Percentiles rank a stretch among this genome's conserved stretches.
Conservation (phyloP, 2,797 vertebrate species). For the Danio choprae region DNA sequence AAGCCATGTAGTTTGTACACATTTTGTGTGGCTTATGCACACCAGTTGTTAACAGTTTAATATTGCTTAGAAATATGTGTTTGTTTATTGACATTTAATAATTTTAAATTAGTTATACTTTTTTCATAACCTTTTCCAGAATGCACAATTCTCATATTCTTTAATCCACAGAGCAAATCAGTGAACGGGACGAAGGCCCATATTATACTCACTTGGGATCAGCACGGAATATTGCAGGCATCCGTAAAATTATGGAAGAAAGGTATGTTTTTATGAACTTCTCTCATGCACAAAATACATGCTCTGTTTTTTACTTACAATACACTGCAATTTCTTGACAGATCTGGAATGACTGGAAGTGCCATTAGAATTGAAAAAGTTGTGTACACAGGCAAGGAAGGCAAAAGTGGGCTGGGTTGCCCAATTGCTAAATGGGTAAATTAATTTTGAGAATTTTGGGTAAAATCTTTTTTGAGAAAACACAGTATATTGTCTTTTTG, state of each 20-base stretch:
- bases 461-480: background rate
- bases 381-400: conserved; percentile 97
- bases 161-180: conserved; percentile 90
- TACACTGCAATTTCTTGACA: conserved; percentile 62
- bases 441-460: no score
- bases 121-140: background rate
- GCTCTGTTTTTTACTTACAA: background rate
- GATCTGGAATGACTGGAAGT: conserved; percentile 90
- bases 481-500: background rate
- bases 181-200: conserved; percentile 99
- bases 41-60: background rate
- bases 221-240: conserved; percentile 90
- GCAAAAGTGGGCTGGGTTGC: conserved; percentile 97
- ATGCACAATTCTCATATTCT: conserved; percentile 30
- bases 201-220: conserved; percentile 99
- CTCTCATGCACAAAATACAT: no score
- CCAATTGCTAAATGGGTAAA: conserved; percentile 99
- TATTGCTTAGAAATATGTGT: background rate
- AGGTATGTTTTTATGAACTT: conserved; percentile 78
- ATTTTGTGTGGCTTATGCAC: background rate
- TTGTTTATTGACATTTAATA: background rate
- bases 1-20: background rate
- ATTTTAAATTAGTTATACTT: background rate
- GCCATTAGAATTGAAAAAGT: conserved; percentile 97
- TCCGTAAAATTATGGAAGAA: conserved; percentile 95